These are phyloP conservation scores for Siphonodentalium dalli DNA, from an alignment of 2,888 invertebrate species.

Conservation along the genomic window DNA sequence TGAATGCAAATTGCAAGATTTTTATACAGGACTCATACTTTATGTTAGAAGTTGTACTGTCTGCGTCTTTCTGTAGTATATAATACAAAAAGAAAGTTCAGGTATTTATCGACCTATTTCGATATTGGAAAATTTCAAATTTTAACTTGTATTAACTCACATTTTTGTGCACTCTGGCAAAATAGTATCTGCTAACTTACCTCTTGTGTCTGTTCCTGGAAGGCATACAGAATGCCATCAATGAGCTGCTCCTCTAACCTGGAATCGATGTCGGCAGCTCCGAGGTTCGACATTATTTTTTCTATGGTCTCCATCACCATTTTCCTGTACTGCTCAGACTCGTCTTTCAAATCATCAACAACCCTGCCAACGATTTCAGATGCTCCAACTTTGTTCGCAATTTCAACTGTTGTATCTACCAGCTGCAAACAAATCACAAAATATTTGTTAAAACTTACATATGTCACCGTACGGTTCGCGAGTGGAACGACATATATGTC, in stretches of 20 bases:
- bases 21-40: no score
- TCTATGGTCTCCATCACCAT: conserved; percentile 99
- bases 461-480: no score
- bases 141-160: no score
- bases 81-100: no score
- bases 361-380: conserved; percentile 98
- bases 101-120: no score
- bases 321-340: conserved; percentile 98
- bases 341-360: conserved; percentile 98
- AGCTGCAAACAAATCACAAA: conserved; percentile 68
- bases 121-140: no score
- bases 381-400: conserved; percentile 99
- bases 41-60: no score
- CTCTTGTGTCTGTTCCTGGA: conserved; percentile 99
- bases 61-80: no score
- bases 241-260: conserved; percentile 98
- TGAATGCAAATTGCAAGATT: no score
- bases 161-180: no score
- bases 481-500: no score
- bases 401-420: conserved; percentile 99
- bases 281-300: conserved; percentile 96
- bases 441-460: no score
- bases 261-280: conserved; percentile 97
- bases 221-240: conserved; percentile 98
- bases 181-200: conserved; percentile 68